Evolutionary conservation across 2,888 invertebrate species (phyloP), one percentile per base, ranked within the genome.

Genomic region (Itoplectis maculator): DNA sequence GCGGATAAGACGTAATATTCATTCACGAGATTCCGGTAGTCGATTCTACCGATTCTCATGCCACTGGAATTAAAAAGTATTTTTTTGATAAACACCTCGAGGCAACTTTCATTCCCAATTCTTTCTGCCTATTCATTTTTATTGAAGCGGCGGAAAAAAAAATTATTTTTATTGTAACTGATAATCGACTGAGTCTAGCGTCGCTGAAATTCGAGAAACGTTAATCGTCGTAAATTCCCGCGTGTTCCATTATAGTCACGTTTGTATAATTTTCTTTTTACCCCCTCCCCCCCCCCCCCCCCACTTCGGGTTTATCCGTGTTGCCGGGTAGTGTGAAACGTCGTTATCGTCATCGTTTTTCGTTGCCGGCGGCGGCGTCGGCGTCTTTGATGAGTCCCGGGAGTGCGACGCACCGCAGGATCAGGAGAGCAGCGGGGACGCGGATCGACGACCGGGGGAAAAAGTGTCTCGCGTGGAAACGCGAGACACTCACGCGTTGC

Each of bases 321-420:
- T 81, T 65, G 78, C 47, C 5, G 29, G 66, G 56, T 76, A 72
- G 69, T 81, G 76, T 74, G 68, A 79, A 81, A 51, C 65, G 65
- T 84, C 79, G 83, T 84, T 84, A 83, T 84, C 84, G 77, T 79
- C 51, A 77, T 69, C 56, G 75, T 79, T 79, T 77, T 79, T 79
- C 69, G 54, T 76, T 69, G 47, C 63, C 68, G 42, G 69, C 69
- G 77, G 49, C 76, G 73, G 75, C n/a, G 51, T 81, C 84, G 83
- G 85, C 84, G 82, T 85, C 87, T 87, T 88, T 87, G 86, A 87
- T 85, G 87, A 82, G 79, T 73, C 70, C 47, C 70, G 47, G 51
- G 70, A 79, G 54, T 56, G n/a, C 51, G 51, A 49, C 42, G 49
- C 11, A 70, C 18, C 35, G 15, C 20, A 23, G 61, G 47, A 73